Conservation (phyloP, 2,888 invertebrate genomes). For the Amiota mariae region DNA sequence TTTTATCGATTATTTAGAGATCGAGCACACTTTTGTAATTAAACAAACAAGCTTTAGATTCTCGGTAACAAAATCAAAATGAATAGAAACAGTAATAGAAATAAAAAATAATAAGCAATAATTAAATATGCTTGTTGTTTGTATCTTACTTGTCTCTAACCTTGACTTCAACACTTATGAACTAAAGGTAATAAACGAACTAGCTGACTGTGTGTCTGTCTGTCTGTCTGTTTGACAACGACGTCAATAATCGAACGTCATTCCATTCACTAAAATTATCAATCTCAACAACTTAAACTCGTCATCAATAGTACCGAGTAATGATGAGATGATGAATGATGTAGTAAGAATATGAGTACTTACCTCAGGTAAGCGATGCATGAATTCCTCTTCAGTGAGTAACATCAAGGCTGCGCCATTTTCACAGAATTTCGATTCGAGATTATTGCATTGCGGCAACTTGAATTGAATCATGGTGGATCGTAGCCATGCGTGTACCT, state of each 20-base stretch:
- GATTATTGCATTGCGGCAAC: slow-evolving; percentile 81
- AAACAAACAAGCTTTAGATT: too few relatives aligned
- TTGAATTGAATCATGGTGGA: slow-evolving; percentile 89
- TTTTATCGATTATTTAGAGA: too few relatives aligned
- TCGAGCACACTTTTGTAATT: too few relatives aligned
- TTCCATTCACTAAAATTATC: background rate
- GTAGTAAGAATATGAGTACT: slow-evolving; percentile 44
- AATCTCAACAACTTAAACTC: background rate
- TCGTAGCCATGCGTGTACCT: slow-evolving; percentile 91
- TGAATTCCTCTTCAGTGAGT: slow-evolving; percentile 89
- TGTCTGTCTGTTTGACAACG: background rate
- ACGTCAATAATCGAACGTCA: slow-evolving; percentile 10
- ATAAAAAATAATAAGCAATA: too few relatives aligned
- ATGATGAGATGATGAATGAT: background rate
- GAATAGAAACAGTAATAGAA: too few relatives aligned
- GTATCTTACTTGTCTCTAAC: too few relatives aligned
- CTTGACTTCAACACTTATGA: too few relatives aligned
- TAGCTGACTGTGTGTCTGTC: too few relatives aligned
- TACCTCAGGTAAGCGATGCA: slow-evolving; percentile 87
- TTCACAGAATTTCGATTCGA: slow-evolving; percentile 86
- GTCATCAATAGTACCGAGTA: slow-evolving; percentile 41
- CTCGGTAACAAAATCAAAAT: too few relatives aligned
- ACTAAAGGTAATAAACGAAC: background rate
- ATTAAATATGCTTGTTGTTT: too few relatives aligned
- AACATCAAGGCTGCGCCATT: slow-evolving; percentile 84